Conservation (phyloP, 2,888 invertebrate species). For the Sipha maydis region DNA sequence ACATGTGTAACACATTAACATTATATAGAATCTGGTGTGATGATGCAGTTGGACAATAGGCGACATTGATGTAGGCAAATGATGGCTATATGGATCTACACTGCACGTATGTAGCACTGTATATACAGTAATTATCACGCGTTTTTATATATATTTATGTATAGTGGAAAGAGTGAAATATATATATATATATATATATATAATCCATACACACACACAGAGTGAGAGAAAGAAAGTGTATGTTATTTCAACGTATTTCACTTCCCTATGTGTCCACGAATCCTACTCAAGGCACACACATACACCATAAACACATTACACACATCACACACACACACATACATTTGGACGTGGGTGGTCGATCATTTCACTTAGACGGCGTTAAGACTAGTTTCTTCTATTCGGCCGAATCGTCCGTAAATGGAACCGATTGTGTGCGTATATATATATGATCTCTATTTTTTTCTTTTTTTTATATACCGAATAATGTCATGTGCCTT, state of each 20-base stretch:
- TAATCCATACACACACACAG: not conserved
- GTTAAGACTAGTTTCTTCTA: constrained; percentile 53
- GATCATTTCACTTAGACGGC: constrained; percentile 45
- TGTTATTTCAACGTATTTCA: constrained; percentile 1
- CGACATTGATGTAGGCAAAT: constrained; percentile 18
- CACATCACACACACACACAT: too few relatives aligned
- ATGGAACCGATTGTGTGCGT: constrained; percentile 37
- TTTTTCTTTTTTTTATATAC: not conserved
- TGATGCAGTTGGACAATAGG: constrained; percentile 11
- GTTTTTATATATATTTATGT: not conserved
- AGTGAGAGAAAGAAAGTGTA: not conserved
- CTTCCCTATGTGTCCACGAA: constrained; percentile 3
- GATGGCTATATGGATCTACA: constrained; percentile 4
- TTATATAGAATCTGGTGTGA: not conserved
- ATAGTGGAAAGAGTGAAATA: not conserved
- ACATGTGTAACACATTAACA: not conserved
- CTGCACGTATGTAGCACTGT: not conserved
- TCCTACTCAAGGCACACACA: not conserved
- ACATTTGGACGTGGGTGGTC: constrained; percentile 51
- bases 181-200: too few relatives aligned
- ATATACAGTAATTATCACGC: constrained; percentile 3
- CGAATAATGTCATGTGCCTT: constrained; percentile 24
- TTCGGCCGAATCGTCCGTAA: constrained; percentile 42
- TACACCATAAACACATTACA: not conserved
- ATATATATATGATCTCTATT: not conserved